Base-by-base conservation (phyloP, 2,888 invertebrate species). In the Campaea margaritaria region DNA sequence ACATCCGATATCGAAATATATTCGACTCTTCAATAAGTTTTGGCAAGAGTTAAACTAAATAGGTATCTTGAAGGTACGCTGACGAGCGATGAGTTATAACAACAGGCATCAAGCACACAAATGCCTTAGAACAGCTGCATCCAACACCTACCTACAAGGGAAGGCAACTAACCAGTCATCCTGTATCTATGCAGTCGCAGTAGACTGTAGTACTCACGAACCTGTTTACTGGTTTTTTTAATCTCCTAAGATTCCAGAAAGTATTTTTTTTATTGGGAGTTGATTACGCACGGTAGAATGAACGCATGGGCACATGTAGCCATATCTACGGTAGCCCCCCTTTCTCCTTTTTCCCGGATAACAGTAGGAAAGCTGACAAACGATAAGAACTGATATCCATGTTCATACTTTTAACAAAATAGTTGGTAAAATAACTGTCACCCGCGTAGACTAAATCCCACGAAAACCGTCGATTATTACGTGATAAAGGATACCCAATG, bases 231-330 rank as follows among this genome's bases (percentile, higher is more conserved):
- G 43, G 55, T 51, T 55, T 61, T n/a, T 53, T 51, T 46, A 53
- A 47, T 51, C 47, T 44, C 38, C 42, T 27, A 12, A 43, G 51
- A 56, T 52, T 51, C 51, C 51, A 50, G 50, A 42, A 13, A 60
- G 34, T 43, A 38, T 34, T 61, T 56, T 21, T 21, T 60, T 61
- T 61, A 51, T 55, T 34, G 43, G 31, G 21, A 61, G 46, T 34
- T 56, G 55, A 61, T 61, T 61, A 61, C 51, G 60, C 55, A 60
- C 50, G 42, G 38, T 43, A 46, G 50, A 34, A 36, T 38, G n/a
- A 36, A 42, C 31, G 43, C 43, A 34, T 36, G 41, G 41, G 52
- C 44, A 47, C 9, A 54, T 36, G 38, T 16, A 54, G 48, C 39
- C 42, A 13, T 51, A 46, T 46, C 12, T 38, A 28, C 3, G 38